Evolutionary conservation across 1,140 invertebrate species (phyloP).

Genomic region (Gryllus bimaculatus): DNA sequence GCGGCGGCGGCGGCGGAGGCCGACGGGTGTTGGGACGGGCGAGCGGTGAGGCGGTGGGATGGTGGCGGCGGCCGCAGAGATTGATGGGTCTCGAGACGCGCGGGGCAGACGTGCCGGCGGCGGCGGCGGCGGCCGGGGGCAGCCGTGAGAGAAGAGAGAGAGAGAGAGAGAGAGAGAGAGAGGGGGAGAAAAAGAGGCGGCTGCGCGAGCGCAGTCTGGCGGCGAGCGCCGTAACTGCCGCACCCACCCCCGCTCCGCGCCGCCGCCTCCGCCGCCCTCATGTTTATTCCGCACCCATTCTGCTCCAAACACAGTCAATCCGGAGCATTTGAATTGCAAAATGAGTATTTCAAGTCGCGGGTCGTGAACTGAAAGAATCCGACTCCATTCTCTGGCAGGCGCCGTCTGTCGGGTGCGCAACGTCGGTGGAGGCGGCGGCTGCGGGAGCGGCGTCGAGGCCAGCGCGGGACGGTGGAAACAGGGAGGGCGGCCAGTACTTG

Average conservation of each 20-base stretch:
- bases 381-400: slow-evolving; percentile 2
- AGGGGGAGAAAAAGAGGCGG: too few relatives aligned
- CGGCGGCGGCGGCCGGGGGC: too few relatives aligned
- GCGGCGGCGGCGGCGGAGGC: too few relatives aligned
- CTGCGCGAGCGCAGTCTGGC: not conserved
- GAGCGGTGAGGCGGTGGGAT: too few relatives aligned
- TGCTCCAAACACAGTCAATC: slow-evolving; percentile 3
- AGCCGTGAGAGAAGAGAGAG: not conserved
- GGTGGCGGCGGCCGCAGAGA: not conserved
- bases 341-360: slow-evolving; percentile 3
- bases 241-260: not conserved
- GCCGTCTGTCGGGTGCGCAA: not conserved
- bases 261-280: not conserved
- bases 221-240: not conserved
- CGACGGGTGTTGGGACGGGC: not conserved
- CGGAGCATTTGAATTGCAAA: slow-evolving; percentile 4
- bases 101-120: not conserved
- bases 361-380: slow-evolving; percentile 3
- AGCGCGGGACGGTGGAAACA: too few relatives aligned
- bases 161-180: not conserved
- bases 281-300: not conserved
- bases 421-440: too few relatives aligned
- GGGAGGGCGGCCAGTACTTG: too few relatives aligned
- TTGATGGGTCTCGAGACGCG: not conserved
- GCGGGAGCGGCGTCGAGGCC: too few relatives aligned